Evolutionary conservation across 2,797 vertebrate genomes (phyloP), one percentile per base, ranked within the genome.

Genomic region (Carcharodon carcharias): DNA sequence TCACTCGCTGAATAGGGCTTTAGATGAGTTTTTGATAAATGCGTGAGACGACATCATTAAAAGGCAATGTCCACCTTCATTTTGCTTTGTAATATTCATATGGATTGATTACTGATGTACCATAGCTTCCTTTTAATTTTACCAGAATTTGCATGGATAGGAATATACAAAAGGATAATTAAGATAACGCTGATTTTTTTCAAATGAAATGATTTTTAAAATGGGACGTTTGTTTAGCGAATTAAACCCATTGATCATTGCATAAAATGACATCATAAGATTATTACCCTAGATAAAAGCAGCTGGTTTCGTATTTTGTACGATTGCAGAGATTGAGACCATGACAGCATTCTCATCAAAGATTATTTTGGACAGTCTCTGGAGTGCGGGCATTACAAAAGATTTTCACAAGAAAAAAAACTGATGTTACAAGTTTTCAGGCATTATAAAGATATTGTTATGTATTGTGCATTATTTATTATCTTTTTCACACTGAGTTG

Each of bases 61-160:
- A 67, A 93, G 91, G 91, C 91, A 93, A 40, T 40, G 61, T 65
- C 91, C 63, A 58, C 88, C 88, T n/a, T 16, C 56, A 91, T 35
- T n/a, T n/a, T 61, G 87, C 88, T 91, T 91, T 91, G 88, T 91
- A 31, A 61, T 91, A 91, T 91, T 91, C 88, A 91, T 91, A 16
- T 91, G 88, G 31, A 91, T 61, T 91, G 56, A 91, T 61, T 61
- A 91, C 88, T 35, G 28, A 91, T 91, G 54, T 6, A 28, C 85
- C 12, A 16, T 77, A n/a, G 73, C 31, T 14, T n/a, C 73, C 35
- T 77, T 88, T 88, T 88, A 88, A 88, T 88, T 54, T 54, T 91
- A 31, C 88, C 56, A 35, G 88, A 56, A 91, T 18, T n/a, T 91
- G 31, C 56, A 61, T 91, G 88, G 88, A 35, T 35, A 6, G 88